phyloP scores from a whole-genome alignment of 2,888 invertebrate species.

The Dolomedes plantarius region DNA sequence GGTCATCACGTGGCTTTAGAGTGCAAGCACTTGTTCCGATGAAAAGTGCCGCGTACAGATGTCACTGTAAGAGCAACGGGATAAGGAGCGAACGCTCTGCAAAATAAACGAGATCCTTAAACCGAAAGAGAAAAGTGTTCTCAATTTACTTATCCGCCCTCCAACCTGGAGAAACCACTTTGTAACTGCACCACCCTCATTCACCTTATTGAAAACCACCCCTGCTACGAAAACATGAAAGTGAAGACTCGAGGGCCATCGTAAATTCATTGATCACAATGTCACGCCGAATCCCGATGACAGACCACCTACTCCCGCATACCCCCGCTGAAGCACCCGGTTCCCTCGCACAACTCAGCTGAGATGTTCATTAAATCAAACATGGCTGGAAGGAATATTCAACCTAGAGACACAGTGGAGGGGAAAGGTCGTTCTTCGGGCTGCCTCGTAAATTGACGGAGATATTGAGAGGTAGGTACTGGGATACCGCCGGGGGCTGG shows the following conservation, averaged over 20 bases:
- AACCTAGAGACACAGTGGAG: not conserved
- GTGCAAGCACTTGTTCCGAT: too few relatives aligned
- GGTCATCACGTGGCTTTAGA: too few relatives aligned
- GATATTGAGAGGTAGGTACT: conserved; percentile 6
- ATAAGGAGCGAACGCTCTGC: too few relatives aligned
- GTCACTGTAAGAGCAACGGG: too few relatives aligned
- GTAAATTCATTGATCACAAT: conserved; percentile 30
- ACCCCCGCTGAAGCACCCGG: not conserved
- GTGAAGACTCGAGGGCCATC: conserved; percentile 7
- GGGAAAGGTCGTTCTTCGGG: not conserved
- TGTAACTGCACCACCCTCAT: not conserved
- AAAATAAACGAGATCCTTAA: too few relatives aligned
- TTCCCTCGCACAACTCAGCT: not conserved
- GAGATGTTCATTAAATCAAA: conserved; percentile 23
- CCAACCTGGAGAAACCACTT: not conserved
- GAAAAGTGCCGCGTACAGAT: too few relatives aligned
- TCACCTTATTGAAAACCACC: not conserved
- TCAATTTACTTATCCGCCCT: not conserved
- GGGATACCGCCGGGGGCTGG: not conserved
- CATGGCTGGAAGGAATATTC: conserved; percentile 2
- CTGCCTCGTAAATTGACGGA: conserved; percentile 13
- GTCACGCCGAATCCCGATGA: conserved; percentile 12
- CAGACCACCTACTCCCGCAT: not conserved
- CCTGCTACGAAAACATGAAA: not conserved
- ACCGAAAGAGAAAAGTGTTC: too few relatives aligned